Evolutionary conservation across 2,113 vertebrate species (phyloP).

Genomic region (Zootoca vivipara): DNA sequence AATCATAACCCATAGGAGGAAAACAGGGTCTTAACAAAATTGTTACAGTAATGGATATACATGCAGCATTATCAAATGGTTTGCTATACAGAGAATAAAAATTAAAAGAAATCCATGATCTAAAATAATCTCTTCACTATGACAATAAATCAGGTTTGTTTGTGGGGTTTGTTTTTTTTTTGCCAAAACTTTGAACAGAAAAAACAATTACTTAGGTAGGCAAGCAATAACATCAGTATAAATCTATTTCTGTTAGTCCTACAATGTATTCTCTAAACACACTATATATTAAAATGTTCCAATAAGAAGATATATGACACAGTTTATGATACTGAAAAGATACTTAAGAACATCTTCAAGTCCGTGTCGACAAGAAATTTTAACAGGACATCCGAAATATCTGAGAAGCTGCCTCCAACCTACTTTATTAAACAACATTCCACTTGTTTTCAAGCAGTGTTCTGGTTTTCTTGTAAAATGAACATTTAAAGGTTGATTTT

Average conservation of each 20-base stretch:
- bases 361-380: conserved; percentile 26
- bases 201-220: conserved; percentile 58
- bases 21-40: conserved; percentile 50
- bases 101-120: conserved; percentile 48
- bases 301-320: conserved; percentile 39
- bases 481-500: background rate
- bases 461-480: background rate
- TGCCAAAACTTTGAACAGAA: conserved; percentile 57
- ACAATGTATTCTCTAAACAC: conserved; percentile 55
- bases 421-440: background rate
- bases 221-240: conserved; percentile 29
- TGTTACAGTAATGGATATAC: conserved; percentile 66
- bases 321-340: conserved; percentile 12
- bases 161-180: conserved; percentile 3
- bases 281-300: conserved; percentile 38
- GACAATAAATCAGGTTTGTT: conserved; percentile 42
- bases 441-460: background rate
- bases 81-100: conserved; percentile 55
- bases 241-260: conserved; percentile 15
- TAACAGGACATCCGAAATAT: conserved; percentile 14
- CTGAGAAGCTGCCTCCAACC: conserved; percentile 8
- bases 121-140: conserved; percentile 54
- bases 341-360: conserved; percentile 27
- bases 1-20: conserved; percentile 67
- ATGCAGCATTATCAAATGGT: conserved; percentile 60